Base-by-base conservation (phyloP, 2,888 invertebrate species). In the Baronia brevicornis region DNA sequence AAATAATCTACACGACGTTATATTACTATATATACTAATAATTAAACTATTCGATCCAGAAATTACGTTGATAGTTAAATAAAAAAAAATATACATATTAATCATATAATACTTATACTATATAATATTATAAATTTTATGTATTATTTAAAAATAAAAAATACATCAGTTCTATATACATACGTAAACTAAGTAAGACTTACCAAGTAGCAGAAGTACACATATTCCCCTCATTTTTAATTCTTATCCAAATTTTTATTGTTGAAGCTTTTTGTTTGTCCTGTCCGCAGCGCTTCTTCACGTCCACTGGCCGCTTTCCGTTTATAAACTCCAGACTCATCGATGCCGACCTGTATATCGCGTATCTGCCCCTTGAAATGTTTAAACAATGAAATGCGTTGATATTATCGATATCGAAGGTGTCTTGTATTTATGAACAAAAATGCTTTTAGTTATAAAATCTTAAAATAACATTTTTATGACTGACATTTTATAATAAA, bases 261-360 rank as follows among this genome's bases (percentile, higher is more conserved):
- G 10, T 10, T 7, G 11, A 13, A 14, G 14, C 7, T 13, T 12
- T 5, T 14, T n/a, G 13, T 19, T 19, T 13, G 18, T 6, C 28
- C 24, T 18, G 23, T 13, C 13, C 10, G n/a, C n/a, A n/a, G n/a
- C 7, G 24, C 13, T 19, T 10, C 28, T 10, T 3, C 3, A 28
- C 34, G 19, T 28, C n/a, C 24, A 24, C 34, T 34, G 34, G 14
- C 28, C 28, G 13, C 2, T 9, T n/a, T 9, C 24, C 15, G 28
- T 21, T 30, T 36, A 24, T 36, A 36, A 36, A 29, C 22, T 4
- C 9, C 22, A 12, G 19, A 19, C 21, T 6, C 15, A 10, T 1
- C 14, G 20, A 28, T 20, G 17, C 9, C 23, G 19, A 33, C 18
- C 5, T 5, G 28, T 28, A 28, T 24, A 1, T 19, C 24, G 5